Evolutionary conservation across 2,113 vertebrate species (phyloP), one percentile per base, ranked within the genome.

Genomic region (Glaucomys volans): DNA sequence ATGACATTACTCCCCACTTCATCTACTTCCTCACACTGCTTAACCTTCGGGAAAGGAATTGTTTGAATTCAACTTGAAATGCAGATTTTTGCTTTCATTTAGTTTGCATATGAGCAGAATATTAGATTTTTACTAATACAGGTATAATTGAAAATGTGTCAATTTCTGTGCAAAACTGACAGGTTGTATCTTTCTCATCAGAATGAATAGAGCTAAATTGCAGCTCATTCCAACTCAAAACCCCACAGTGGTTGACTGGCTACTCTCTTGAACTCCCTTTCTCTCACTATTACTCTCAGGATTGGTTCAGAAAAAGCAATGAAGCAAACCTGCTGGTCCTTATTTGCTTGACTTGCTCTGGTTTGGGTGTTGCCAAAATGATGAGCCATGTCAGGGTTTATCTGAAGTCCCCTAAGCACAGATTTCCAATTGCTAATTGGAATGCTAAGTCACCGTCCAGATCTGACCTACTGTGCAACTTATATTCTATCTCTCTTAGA

Each of bases 401-500:
- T 75, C 75, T 37, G 30, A 75, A 9, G 35, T 57, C n/a, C 67
- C 20, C 26, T 4, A 40, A 89, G 62, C 5, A 11, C 13, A 44
- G 71, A 35, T 40, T 82, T 40, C 42, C 22, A 17, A 69, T 50
- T 74, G 67, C 66, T 52, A 24, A 57, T 24, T 17, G 54, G 17
- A 85, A 91, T 75, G 74, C 69, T 57, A 88, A 74, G 12, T 40
- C 50, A 81, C 79, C 54, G 80, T 85, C 90, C 50, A 89, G 54
- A 80, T 54, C 35, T 40, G 94, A 89, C 84, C 90, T 93, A 22
- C 87, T 74, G 32, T 72, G 9, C 50, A 72, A 66, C 37, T 94
- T 87, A 92, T 87, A 79, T 95, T 76, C 54, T 47, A 87, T 66
- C 80, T 76, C 54, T 67, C 54, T 86, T 64, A 89, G 82, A 93